Conservation (phyloP, 1,140 invertebrate species). For the Lucilia cuprina region DNA sequence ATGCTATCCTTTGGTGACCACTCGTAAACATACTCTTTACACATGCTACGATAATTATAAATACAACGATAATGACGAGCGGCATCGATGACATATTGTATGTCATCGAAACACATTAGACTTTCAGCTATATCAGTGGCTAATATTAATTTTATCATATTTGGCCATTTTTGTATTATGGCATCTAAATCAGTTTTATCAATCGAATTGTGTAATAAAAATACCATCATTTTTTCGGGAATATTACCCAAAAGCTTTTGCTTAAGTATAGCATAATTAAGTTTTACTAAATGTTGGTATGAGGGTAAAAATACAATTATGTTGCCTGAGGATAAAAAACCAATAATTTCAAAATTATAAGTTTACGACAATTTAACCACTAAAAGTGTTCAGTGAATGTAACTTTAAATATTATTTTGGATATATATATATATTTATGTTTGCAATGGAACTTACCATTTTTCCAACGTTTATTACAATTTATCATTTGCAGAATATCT, state of each 20-base stretch:
- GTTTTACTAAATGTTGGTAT: constrained; percentile 52
- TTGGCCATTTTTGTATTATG: not conserved
- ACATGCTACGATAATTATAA: constrained; percentile 39
- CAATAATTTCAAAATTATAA: no score
- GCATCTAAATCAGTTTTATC: constrained; percentile 32
- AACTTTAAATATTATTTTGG: no score
- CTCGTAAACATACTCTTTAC: constrained; percentile 44
- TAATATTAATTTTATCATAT: constrained; percentile 46
- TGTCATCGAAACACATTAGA: constrained; percentile 41
- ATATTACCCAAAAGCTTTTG: constrained; percentile 48
- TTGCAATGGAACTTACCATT: no score
- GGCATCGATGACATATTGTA: constrained; percentile 53
- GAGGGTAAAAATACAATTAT: constrained; percentile 53
- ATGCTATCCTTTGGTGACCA: constrained; percentile 51
- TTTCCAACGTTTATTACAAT: constrained; percentile 23
- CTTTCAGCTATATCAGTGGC: constrained; percentile 51
- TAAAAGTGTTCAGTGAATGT: no score
- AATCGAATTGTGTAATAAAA: constrained; percentile 43
- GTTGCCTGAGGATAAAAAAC: constrained; percentile 45
- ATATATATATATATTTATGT: no score
- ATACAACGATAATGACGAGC: constrained; percentile 40
- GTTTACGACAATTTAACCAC: no score
- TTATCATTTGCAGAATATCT: constrained; percentile 46
- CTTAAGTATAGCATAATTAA: constrained; percentile 52
- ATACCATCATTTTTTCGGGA: constrained; percentile 42